Base-by-base conservation (phyloP, 2,797 vertebrate species). In the Knipowitschia caucasica region DNA sequence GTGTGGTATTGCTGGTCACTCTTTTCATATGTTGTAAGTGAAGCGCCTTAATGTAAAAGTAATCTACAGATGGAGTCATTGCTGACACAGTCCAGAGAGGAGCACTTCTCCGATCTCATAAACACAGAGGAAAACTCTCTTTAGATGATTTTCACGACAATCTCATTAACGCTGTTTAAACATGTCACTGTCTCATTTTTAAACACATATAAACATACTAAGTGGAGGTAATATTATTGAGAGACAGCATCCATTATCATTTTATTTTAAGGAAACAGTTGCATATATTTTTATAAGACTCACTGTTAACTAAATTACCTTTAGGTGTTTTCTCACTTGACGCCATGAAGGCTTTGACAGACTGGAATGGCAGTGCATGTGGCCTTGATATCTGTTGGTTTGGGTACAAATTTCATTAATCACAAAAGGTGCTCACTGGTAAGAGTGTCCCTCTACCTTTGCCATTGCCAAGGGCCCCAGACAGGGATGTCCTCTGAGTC, bases 161-260 rank as follows among this genome's bases (percentile, higher is more conserved):
- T n/a, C 46, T 49, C 29, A 49, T 49, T 49, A 49, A 49, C 33
- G 5, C 46, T 49, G 46, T 49, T 49, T 33, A 33, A 21, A 49
- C 46, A 49, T 49, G 46, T 49, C 46, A 14, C 18, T 14, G 24
- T 47, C 11, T 4, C 2, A 12, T 33, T 33, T 33, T 21, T 14
- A 49, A 27, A 31, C 45, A 47, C 18, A 49, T 18, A 20, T 49
- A 33, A 49, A 33, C 46, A 23, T 33, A 23, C 18, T 33, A 31
- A 49, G 29, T 21, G 29, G 18, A 33, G 46, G 12, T 49, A 31
- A 49, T 33, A 2, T 33, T 49, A 33, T 23, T 18, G 21, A 10
- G 14, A 49, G 17, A 33, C 27, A 14, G 45, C 45, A 14, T 49
- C 11, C 14, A 1, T 23, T 33, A 21, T 33, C 11, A 31, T 31